Evolutionary conservation across 1,140 invertebrate genomes (phyloP).

Genomic region (Zaprionus africanus): DNA sequence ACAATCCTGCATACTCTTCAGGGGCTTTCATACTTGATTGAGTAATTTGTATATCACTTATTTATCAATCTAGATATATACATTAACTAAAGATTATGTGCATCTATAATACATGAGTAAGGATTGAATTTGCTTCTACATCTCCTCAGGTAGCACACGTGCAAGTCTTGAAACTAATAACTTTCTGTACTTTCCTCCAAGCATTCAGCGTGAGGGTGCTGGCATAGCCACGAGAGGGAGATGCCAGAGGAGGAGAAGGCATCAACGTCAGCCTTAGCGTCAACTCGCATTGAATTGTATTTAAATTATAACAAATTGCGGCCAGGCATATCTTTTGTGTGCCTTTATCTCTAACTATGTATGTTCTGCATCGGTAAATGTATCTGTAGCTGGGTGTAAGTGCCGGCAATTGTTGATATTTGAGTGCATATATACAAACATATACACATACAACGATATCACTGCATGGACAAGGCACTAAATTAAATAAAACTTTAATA

Average conservation of each 20-base stretch:
- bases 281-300: constrained; percentile 73
- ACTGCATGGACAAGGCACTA: constrained; percentile 55
- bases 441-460: constrained; percentile 8
- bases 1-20: no score
- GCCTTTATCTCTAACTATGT: constrained; percentile 10
- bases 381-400: constrained; percentile 57
- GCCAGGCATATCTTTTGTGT: constrained; percentile 52
- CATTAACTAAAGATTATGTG: no score
- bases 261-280: constrained; percentile 47
- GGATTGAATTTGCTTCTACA: not conserved
- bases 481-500: constrained; percentile 82
- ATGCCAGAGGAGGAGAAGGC: not conserved
- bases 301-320: constrained; percentile 82
- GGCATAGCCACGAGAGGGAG: no score
- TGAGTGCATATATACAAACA: constrained; percentile 33
- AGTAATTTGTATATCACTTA: no score
- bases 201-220: not conserved
- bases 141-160: constrained; percentile 4
- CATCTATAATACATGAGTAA: no score
- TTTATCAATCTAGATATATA: not conserved
- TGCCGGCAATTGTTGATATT: constrained; percentile 73
- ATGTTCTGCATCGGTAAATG: no score
- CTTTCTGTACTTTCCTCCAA: not conserved
- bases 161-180: not conserved
- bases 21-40: no score